Conservation (phyloP, 2,797 vertebrate genomes). For the Crotalus adamanteus region DNA sequence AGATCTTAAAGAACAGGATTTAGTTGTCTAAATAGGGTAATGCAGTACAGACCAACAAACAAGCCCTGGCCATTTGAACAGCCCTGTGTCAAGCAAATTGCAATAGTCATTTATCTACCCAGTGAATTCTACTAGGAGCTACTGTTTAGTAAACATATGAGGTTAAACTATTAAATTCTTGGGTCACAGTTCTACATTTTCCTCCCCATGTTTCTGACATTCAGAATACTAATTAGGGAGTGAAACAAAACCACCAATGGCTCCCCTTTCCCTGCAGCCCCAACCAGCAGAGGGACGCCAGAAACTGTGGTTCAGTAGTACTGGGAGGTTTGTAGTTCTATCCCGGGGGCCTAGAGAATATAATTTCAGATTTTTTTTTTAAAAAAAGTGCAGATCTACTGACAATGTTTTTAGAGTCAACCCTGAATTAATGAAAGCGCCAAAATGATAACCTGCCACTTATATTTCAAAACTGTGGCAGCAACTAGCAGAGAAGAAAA, state of each 20-base stretch:
- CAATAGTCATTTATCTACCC: background rate
- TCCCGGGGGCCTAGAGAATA: background rate
- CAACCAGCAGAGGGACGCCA: background rate
- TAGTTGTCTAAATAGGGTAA: background rate
- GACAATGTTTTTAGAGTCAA: background rate
- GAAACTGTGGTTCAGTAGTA: background rate
- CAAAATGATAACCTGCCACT: background rate
- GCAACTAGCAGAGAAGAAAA: background rate
- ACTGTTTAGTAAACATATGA: background rate
- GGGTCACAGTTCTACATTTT: background rate
- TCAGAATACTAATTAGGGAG: background rate
- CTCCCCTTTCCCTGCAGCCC: background rate
- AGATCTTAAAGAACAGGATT: background rate
- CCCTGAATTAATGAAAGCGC: background rate
- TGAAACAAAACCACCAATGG: background rate
- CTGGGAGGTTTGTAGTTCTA: background rate
- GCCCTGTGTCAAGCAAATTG: background rate
- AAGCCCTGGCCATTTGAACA: background rate
- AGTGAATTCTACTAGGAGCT: background rate
- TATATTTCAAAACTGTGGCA: background rate
- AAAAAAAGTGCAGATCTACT: background rate
- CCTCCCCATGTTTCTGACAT: background rate
- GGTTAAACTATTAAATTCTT: background rate
- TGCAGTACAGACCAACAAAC: background rate
- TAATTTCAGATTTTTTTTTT: background rate